These are phyloP conservation scores for Copidosoma floridanum DNA, from an alignment of 1,140 invertebrate species.

Conservation along the genomic window DNA sequence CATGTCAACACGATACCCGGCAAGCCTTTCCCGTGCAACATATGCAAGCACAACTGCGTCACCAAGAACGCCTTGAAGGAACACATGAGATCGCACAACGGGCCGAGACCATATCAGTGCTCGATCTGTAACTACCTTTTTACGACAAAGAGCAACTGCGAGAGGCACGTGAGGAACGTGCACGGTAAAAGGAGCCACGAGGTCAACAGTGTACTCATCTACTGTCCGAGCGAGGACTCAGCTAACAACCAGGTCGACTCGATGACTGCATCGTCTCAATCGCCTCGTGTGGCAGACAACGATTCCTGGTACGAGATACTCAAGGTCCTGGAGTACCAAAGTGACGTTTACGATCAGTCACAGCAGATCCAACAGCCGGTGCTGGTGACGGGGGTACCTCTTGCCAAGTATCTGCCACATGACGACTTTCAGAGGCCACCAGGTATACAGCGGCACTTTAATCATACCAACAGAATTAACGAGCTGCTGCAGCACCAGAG, in stretches of 20 bases:
- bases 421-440: too few relatives aligned
- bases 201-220: constrained; percentile 81
- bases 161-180: constrained; percentile 84
- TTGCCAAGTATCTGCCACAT: background rate
- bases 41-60: constrained; percentile 85
- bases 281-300: constrained; percentile 61
- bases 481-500: too few relatives aligned
- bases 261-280: too few relatives aligned
- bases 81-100: constrained; percentile 91
- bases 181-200: constrained; percentile 82
- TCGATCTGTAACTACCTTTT: constrained; percentile 92
- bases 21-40: too few relatives aligned
- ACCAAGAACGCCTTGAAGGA: constrained; percentile 88
- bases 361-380: constrained; percentile 28
- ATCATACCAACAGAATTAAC: too few relatives aligned
- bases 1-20: too few relatives aligned
- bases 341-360: constrained; percentile 29
- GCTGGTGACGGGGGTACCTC: background rate
- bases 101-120: constrained; percentile 92
- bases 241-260: too few relatives aligned
- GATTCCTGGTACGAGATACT: constrained; percentile 46
- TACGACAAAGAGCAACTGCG: constrained; percentile 91
- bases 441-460: too few relatives aligned
- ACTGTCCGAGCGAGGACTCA: constrained; percentile 80
- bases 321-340: constrained; percentile 44